Percentiles rank a stretch among this genome's conserved stretches.
Conservation (phyloP, 2,888 invertebrate species). For the Copidosoma aretas region DNA sequence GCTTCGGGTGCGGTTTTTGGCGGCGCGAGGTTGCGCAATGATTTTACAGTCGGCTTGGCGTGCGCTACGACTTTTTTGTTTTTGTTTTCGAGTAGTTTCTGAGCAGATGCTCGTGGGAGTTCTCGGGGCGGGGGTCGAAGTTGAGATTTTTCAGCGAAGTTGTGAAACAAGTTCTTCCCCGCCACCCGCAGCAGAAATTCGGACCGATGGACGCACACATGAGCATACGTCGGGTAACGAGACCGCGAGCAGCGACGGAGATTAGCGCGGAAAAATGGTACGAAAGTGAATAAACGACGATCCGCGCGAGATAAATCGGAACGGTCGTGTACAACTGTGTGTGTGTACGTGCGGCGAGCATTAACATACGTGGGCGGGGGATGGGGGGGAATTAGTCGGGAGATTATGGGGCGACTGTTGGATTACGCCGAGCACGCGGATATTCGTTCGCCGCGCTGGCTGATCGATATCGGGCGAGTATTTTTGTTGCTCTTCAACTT, state of each 20-base stretch:
- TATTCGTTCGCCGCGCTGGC: slow-evolving; percentile 3
- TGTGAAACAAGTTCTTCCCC: too few species aligned
- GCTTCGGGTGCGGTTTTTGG: slow-evolving; percentile 34
- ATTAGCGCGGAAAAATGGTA: not conserved
- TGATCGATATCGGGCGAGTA: slow-evolving; percentile 25
- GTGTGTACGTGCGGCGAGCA: slow-evolving; percentile 4
- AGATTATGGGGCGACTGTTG: slow-evolving; percentile 28
- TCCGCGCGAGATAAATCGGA: slow-evolving; percentile 22
- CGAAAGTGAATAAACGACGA: slow-evolving; percentile 5
- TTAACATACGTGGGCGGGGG: slow-evolving; percentile 10
- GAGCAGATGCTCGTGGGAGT: too few species aligned
- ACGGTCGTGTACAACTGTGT: not conserved
- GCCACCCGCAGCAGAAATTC: too few species aligned
- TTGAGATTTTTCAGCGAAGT: too few species aligned
- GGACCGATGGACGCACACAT: too few species aligned
- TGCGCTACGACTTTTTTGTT: not conserved
- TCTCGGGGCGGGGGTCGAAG: too few species aligned
- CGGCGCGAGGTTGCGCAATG: slow-evolving; percentile 14
- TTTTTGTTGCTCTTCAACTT: not conserved
- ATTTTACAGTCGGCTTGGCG: slow-evolving; percentile 20
- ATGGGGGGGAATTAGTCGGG: slow-evolving; percentile 30
- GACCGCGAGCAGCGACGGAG: too few species aligned
- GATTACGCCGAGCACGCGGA: slow-evolving; percentile 30
- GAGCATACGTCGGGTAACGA: too few species aligned
- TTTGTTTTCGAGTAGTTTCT: too few species aligned